phyloP scores from a whole-genome alignment of 2,888 invertebrate species.

The Sycophila texana region DNA sequence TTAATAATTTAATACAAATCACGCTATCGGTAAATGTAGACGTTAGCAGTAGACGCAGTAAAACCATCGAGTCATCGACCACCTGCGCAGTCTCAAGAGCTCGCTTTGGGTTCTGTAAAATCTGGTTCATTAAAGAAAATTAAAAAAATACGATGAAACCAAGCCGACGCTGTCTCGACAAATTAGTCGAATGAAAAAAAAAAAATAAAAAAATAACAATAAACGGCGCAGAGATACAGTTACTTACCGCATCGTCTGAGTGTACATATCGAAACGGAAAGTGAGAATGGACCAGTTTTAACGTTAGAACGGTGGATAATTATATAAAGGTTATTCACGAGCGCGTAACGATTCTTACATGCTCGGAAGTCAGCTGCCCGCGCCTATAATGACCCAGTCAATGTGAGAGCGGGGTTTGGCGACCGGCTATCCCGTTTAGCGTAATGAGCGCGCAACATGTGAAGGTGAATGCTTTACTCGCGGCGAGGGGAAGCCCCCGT shows the following conservation, averaged over 20 bases:
- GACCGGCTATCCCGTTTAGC: slow-evolving; percentile 6
- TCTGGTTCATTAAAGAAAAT: background rate
- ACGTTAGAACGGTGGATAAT: slow-evolving; percentile 52
- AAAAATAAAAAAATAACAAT: slow-evolving; percentile 28
- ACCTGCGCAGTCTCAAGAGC: too few species aligned
- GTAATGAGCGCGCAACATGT: slow-evolving; percentile 13
- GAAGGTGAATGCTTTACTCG: background rate
- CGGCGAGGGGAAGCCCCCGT: background rate
- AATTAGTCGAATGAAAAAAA: slow-evolving; percentile 17
- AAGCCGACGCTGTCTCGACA: background rate
- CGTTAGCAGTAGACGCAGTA: too few species aligned
- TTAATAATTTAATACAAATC: too few species aligned
- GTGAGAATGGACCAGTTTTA: slow-evolving; percentile 56
- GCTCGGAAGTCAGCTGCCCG: slow-evolving; percentile 62
- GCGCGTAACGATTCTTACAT: slow-evolving; percentile 65
- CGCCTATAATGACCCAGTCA: background rate
- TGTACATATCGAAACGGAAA: slow-evolving; percentile 20
- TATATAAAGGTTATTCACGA: slow-evolving; percentile 66
- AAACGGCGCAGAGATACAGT: background rate
- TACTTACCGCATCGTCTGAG: background rate
- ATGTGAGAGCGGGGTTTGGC: slow-evolving; percentile 17
- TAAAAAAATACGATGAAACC: background rate
- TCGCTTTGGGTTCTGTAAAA: too few species aligned
- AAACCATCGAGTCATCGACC: too few species aligned
- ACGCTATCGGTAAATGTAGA: too few species aligned